Evolutionary conservation across 2,888 invertebrate species (phyloP).

Genomic region (Atrina japonica): DNA sequence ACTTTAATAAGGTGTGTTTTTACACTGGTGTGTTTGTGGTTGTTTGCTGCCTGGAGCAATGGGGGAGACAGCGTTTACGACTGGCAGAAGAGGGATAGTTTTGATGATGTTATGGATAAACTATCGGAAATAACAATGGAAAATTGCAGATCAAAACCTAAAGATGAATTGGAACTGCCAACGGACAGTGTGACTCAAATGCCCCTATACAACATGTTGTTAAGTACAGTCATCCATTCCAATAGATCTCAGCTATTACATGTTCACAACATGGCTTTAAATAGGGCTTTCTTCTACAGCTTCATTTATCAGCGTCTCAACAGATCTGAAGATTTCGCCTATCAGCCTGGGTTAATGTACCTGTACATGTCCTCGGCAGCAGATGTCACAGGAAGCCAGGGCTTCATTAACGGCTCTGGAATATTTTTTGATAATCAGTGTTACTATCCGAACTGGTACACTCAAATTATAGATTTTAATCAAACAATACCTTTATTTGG

Average conservation of each 20-base stretch:
- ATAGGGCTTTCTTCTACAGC: slow-evolving; percentile 90
- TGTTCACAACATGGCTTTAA: slow-evolving; percentile 97
- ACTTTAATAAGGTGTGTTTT: slow-evolving; percentile 24
- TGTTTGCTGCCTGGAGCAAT: slow-evolving; percentile 88
- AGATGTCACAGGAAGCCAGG: slow-evolving; percentile 95
- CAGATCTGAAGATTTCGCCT: slow-evolving; percentile 78
- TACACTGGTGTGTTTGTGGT: slow-evolving; percentile 45
- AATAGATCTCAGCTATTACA: slow-evolving; percentile 96
- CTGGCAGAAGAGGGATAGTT: slow-evolving; percentile 94
- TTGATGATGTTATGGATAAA: slow-evolving; percentile 92
- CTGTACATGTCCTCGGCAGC: slow-evolving; percentile 96
- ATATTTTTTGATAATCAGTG: slow-evolving; percentile 96
- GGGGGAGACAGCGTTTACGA: slow-evolving; percentile 33
- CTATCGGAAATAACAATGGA: slow-evolving; percentile 91
- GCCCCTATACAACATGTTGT: slow-evolving; percentile 81
- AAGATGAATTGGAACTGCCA: slow-evolving; percentile 91
- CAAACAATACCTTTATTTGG: slow-evolving; percentile 97
- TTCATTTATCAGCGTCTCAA: slow-evolving; percentile 74
- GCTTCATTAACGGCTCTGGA: slow-evolving; percentile 90
- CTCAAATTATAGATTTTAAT: slow-evolving; percentile 94
- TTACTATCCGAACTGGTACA: slow-evolving; percentile 92
- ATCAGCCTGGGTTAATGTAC: slow-evolving; percentile 99
- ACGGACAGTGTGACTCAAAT: slow-evolving; percentile 92
- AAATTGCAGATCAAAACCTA: slow-evolving; percentile 94
- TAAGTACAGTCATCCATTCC: slow-evolving; percentile 87